These are phyloP conservation scores for Hypothenemus hampei DNA, from an alignment of 1,140 invertebrate genomes.

Conservation along the genomic window DNA sequence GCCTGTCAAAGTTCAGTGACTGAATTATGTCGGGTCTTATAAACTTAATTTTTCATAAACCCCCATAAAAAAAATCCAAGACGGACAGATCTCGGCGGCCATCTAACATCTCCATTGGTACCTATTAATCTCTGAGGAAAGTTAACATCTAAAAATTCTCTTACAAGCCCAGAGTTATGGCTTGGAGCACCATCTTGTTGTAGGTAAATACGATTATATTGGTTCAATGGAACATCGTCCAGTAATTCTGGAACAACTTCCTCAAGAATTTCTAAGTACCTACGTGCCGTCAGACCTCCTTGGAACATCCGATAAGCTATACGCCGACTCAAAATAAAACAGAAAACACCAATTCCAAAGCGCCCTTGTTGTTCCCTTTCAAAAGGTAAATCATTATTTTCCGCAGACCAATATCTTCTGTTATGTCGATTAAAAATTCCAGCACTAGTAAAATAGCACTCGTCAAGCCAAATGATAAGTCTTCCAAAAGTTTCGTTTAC, in stretches of 20 bases:
- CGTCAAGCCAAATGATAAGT: too few species aligned
- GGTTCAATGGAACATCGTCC: conserved; percentile 2
- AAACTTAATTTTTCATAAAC: too few species aligned
- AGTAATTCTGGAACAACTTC: neutral
- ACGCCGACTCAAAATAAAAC: neutral
- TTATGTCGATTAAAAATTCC: too few species aligned
- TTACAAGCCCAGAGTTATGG: neutral
- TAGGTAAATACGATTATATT: neutral
- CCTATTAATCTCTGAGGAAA: neutral
- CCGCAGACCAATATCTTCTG: too few species aligned
- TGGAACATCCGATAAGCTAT: conserved; percentile 1
- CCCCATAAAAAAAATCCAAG: too few species aligned
- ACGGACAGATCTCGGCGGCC: conserved; percentile 3
- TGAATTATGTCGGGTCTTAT: too few species aligned
- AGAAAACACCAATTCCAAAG: neutral
- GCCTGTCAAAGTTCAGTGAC: too few species aligned
- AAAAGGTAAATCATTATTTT: neutral
- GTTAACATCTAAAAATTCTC: neutral
- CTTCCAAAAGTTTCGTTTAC: neutral
- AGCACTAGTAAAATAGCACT: too few species aligned
- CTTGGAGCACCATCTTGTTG: conserved; percentile 8
- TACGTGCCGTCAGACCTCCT: too few species aligned
- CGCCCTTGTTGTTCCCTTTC: neutral
- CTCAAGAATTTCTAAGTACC: conserved; percentile 3
- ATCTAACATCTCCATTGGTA: too few species aligned